These are phyloP conservation scores for Apteryx mantelli DNA, from an alignment of 2,113 vertebrate genomes.

Conservation along the genomic window DNA sequence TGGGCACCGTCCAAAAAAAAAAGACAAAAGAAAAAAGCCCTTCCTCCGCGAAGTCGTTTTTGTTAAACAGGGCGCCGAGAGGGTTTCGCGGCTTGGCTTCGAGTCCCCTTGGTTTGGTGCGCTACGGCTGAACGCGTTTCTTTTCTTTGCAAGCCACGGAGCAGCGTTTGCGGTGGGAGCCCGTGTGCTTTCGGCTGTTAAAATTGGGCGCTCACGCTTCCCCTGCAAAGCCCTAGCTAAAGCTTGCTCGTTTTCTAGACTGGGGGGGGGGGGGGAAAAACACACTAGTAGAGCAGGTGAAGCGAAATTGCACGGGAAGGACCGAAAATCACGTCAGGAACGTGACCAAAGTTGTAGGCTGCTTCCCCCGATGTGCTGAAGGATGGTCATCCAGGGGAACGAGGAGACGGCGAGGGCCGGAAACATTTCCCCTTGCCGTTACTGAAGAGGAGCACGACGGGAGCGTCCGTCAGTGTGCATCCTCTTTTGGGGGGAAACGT, in stretches of 20 bases:
- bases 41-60: neutral
- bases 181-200: neutral
- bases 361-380: neutral
- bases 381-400: neutral
- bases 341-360: neutral
- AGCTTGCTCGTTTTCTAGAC: conserved; percentile 13
- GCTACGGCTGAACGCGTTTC: too few species aligned
- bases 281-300: neutral
- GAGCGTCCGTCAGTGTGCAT: neutral
- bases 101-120: too few species aligned
- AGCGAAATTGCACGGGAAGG: conserved; percentile 30
- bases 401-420: neutral
- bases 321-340: neutral
- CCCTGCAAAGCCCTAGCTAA: neutral
- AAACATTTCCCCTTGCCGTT: neutral
- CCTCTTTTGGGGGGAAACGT: too few species aligned
- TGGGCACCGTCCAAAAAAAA: neutral
- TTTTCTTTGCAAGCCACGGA: neutral
- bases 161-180: neutral
- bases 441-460: neutral
- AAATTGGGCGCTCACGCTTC: neutral
- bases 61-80: neutral
- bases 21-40: neutral
- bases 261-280: neutral
- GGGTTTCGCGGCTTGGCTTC: neutral